phyloP scores from a whole-genome alignment of 1,140 invertebrate genomes.

The Caenorhabditis briggsae region DNA sequence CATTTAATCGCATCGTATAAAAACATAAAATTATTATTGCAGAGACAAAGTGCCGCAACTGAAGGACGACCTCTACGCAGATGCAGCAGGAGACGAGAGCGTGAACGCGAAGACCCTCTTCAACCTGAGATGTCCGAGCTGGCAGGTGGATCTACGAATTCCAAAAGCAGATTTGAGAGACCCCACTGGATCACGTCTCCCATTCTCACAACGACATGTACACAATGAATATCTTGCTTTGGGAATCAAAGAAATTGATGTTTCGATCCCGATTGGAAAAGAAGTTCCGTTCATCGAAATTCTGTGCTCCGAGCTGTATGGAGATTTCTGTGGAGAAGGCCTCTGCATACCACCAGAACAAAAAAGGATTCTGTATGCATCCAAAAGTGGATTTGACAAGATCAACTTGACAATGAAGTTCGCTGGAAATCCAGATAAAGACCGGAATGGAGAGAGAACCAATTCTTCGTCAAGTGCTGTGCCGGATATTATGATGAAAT shows the following conservation, averaged over 20 bases:
- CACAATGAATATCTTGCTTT: conserved; percentile 55
- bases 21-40: not conserved
- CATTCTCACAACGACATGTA: conserved; percentile 55
- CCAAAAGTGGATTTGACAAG: conserved; percentile 32
- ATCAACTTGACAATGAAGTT: conserved; percentile 47
- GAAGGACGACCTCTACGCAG: conserved; percentile 60
- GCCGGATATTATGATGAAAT: conserved; percentile 49
- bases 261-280: conserved; percentile 47
- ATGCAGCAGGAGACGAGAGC: not conserved
- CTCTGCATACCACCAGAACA: conserved; percentile 3
- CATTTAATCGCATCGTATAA: not conserved
- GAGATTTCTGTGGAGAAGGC: conserved; percentile 39
- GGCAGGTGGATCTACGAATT: conserved; percentile 45
- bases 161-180: conserved; percentile 59
- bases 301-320: conserved; percentile 52
- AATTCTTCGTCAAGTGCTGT: not conserved
- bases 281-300: conserved; percentile 2
- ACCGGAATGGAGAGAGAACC: too few relatives aligned
- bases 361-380: conserved; percentile 7
- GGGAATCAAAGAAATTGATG: conserved; percentile 40
- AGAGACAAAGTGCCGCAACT: conserved; percentile 49
- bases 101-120: not conserved
- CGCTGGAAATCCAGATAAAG: not conserved
- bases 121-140: conserved; percentile 28
- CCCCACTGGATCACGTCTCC: conserved; percentile 56